Evolutionary conservation across 2,888 invertebrate genomes (phyloP), one percentile per base, ranked within the genome.

Genomic region (Lucinisca nassula): DNA sequence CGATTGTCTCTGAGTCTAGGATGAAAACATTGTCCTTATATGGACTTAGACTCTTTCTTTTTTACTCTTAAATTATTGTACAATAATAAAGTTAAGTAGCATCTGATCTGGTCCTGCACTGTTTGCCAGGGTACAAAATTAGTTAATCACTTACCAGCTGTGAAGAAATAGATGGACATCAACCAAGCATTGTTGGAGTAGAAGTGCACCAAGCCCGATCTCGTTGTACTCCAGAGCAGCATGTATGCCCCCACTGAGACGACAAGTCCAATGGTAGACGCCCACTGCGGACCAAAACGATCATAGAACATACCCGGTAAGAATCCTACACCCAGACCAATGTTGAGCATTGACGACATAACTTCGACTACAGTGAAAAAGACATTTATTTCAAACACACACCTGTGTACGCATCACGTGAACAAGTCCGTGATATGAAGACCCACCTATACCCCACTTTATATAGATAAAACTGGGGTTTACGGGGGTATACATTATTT

Each of bases 301-400:
- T 84, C 84, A 40, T 70, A 85, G 10, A 87, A 17, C 85, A 85
- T 89, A 0, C 93, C 93, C 0, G 93, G 92, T 12, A 92, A 67
- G 77, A 93, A 92, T 0, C 93, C 93, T 0, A 92, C 79, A 0
- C 93, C 93, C 0, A 92, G 87, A 17, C 93, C 93, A 21, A 92
- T 72, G 75, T 92, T 93, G 58, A 93, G 67, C 72, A 92, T 81
- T 0, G 93, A 93, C 1, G 93, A 89, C 82, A 92, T 80, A 0
- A 92, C 55, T 38, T 92, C 91, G 10, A 92, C 93, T 93, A 85
- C 35, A 88, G 82, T 27, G 27, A 24, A 76, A 32, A 40, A 17
- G 37, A 17, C 78, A 58, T 37, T 45, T 24, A 51, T 76, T 10
- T 40, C 6, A 40, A 40, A n/a, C n/a, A n/a, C n/a, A n/a, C n/a